Evolutionary conservation across 2,888 invertebrate species (phyloP).

Genomic region (Pachydiplax longipennis): DNA sequence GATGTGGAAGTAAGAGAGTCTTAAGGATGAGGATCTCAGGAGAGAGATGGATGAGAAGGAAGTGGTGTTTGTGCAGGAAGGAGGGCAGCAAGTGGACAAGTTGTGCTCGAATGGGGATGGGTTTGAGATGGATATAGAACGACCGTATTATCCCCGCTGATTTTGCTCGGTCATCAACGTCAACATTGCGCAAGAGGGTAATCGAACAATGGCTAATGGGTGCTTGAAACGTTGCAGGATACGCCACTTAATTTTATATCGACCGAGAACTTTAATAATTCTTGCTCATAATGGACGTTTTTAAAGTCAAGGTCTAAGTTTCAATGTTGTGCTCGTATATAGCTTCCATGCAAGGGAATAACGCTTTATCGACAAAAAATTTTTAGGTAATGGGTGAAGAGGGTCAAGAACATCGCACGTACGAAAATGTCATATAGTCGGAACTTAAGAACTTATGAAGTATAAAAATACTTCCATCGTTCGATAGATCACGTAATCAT

Average conservation of each 20-base stretch:
- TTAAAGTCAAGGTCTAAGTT: neutral
- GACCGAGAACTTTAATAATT: neutral
- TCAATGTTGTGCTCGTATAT: neutral
- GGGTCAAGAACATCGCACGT: too few relatives aligned
- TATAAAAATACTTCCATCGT: too few relatives aligned
- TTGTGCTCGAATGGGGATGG: neutral
- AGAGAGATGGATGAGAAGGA: neutral
- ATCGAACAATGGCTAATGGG: conserved; percentile 28
- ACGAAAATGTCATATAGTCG: too few relatives aligned
- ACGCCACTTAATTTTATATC: neutral
- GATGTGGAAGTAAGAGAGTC: neutral
- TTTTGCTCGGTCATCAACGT: neutral
- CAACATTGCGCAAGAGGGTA: conserved; percentile 7
- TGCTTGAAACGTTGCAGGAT: neutral
- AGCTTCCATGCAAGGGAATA: neutral
- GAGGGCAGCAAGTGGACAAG: neutral
- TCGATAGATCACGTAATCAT: too few relatives aligned
- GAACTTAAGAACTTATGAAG: too few relatives aligned
- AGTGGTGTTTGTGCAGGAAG: neutral
- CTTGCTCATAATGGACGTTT: neutral
- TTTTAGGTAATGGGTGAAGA: too few relatives aligned
- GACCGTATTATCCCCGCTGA: neutral
- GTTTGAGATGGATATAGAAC: neutral
- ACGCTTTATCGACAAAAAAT: neutral
- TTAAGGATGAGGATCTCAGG: neutral